These are phyloP conservation scores for Drosophila subpulchrella DNA, from an alignment of 1,140 invertebrate genomes.

Conservation along the genomic window DNA sequence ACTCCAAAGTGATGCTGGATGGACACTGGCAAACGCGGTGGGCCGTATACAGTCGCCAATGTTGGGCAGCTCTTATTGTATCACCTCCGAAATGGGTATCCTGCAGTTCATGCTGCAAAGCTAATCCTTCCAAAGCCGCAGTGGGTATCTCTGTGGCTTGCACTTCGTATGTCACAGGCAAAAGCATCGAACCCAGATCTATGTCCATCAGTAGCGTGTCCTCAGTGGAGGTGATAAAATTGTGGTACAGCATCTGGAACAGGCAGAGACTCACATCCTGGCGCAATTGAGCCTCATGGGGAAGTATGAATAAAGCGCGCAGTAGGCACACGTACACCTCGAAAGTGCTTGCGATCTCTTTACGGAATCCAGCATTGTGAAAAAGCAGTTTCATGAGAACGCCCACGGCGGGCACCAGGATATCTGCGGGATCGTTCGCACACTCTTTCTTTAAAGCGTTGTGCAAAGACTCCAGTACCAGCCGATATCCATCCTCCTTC, in stretches of 20 bases:
- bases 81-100: slow-evolving; percentile 23
- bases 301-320: slow-evolving; percentile 48
- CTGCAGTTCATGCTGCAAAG: slow-evolving; percentile 17
- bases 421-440: slow-evolving; percentile 36
- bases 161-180: slow-evolving; percentile 53
- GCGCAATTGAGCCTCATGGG: slow-evolving; percentile 37
- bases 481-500: slow-evolving; percentile 4
- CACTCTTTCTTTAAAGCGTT: slow-evolving; percentile 15
- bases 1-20: slow-evolving; percentile 7
- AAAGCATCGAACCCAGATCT: slow-evolving; percentile 31
- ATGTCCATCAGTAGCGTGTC: slow-evolving; percentile 23
- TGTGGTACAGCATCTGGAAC: slow-evolving; percentile 62
- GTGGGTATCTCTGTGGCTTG: not conserved
- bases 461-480: slow-evolving; percentile 42
- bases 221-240: slow-evolving; percentile 35
- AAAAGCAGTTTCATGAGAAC: slow-evolving; percentile 62
- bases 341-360: slow-evolving; percentile 29
- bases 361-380: slow-evolving; percentile 30
- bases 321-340: slow-evolving; percentile 57
- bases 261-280: slow-evolving; percentile 53
- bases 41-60: slow-evolving; percentile 58
- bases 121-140: slow-evolving; percentile 12
- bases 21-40: slow-evolving; percentile 5
- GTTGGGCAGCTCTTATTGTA: slow-evolving; percentile 8
- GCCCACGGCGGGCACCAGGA: slow-evolving; percentile 57